Base-by-base conservation (phyloP, 92 coral and sea anemone species). In the Siderastrea siderea region DNA sequence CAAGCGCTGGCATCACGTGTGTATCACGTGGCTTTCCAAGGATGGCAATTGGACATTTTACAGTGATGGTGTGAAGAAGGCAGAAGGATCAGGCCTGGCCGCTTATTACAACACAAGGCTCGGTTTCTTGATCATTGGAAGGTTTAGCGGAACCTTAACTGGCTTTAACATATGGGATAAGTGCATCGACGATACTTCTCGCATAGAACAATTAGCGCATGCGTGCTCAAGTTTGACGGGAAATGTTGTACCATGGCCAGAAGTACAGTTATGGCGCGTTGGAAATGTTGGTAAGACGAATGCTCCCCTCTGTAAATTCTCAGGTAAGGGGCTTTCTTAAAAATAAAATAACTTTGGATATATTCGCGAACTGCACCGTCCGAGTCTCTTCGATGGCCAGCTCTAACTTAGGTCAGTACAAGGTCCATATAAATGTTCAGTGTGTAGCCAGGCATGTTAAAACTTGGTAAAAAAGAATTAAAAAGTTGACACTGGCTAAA, bases 191-290 rank as follows among this genome's bases (percentile, higher is more conserved):
- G 64, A 62, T 63, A 1, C 7, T 26, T 48, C 72, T 61, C 62
- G 26, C 71, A 65, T 84, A 1, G 72, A 74, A 47, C 9, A 74
- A 4, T 11, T 84, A 26, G 69, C 88, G 38, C 58, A 83, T 48
- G 87, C 80, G 61, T 84, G 88, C 52, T 84, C 88, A 0, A n/a
- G 71, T 47, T 12, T 61, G 26, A 74, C 62, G 14, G 88, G 88
- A 60, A 84, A 84, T 65, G 47, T 84, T 57, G 88, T 74, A 8
- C 88, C 81, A 11, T 84, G 88, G 88, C 88, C 88, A 15, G 81
- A 62, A 74, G 88, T 84, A 9, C 55, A 84, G 15, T 5, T 84
- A 38, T 73, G 81, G 81, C 72, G 71, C n/a, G n/a, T 15, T 2
- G 88, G 88, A 65, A 74, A 84, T 62, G 88, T 84, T 14, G 4